Evolutionary conservation across 2,113 vertebrate species (phyloP), one percentile per base, ranked within the genome.

Genomic region (Sterrhoptilus dennistouni): DNA sequence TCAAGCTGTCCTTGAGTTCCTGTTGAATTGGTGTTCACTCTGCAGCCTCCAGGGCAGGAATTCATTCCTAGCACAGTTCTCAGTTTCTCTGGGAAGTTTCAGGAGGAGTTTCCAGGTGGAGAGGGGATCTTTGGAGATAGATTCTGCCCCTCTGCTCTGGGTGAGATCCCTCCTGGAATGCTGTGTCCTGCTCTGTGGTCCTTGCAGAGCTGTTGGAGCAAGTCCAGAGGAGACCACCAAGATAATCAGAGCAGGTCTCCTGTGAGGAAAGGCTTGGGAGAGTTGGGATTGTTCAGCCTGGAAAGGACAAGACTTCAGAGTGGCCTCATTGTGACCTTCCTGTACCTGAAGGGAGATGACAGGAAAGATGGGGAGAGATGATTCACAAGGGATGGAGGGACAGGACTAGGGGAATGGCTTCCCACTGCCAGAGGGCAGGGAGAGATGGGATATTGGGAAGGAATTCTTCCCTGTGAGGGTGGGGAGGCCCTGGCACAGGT

Each of bases 391-490:
- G 63, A 10, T 83, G 54, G 79, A 83, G 79, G 0, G 18, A 1
- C 79, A 61, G 54, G 63, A 40, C n/a, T 19, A 0, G 1, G 33
- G 70, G 61, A 83, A 83, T 61, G 70, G 61, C 8, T 75, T 60
- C 47, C 13, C 8, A 35, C 3, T 68, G 78, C 14, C 40, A 54
- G 5, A 47, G 40, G 29, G 25, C 9, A 54, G 70, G 16, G 45
- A 0, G 10, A 0, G 38, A 11, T 75, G 54, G 38, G 25, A 53
- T 1, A 31, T 14, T 45, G 36, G 11, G 40, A 18, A 47, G 29
- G 2, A 49, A 54, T 49, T 47, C 1, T 1, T 17, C 0, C 0
- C 17, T 72, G 21, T 3, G 14, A 61, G 21, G 9, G 17, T 15
- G 21, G 4, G 0, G 0, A 76, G 54, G n/a, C 45, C 28, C 38